Evolutionary conservation across 2,797 vertebrate species (phyloP).

Genomic region (Esox masquinongy): DNA sequence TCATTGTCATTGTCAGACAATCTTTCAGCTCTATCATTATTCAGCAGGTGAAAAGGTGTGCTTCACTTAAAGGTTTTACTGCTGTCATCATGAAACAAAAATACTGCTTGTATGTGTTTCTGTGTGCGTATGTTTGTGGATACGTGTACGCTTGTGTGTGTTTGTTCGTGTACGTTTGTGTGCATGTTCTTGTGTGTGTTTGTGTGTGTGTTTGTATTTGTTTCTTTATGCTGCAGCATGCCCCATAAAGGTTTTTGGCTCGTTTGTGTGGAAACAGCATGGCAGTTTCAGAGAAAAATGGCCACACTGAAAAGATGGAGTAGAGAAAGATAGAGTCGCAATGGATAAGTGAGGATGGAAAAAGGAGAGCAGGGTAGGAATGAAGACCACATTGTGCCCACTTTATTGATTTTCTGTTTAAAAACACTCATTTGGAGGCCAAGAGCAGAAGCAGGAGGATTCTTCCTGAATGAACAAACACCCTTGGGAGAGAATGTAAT

Average conservation of each 20-base stretch:
- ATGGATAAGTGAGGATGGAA: not conserved
- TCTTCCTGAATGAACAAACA: not conserved
- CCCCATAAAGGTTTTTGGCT: not conserved
- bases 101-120: conserved; percentile 25
- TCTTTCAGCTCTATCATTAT: not conserved
- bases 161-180: not conserved
- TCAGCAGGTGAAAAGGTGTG: conserved; percentile 48
- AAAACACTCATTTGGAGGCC: conserved; percentile 24
- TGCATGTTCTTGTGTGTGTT: not conserved
- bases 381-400: not conserved
- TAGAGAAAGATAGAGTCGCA: not conserved
- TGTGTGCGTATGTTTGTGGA: not conserved
- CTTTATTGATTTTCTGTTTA: conserved; percentile 29
- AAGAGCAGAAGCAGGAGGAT: not conserved
- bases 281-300: not conserved
- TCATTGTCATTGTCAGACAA: not conserved
- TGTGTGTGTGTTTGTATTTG: conserved; percentile 4
- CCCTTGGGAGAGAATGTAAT: not conserved
- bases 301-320: not conserved
- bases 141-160: conserved; percentile 20
- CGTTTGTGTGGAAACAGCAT: not conserved
- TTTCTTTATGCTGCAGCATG: not conserved
- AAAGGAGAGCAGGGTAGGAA: not conserved
- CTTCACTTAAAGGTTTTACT: conserved; percentile 35
- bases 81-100: not conserved